phyloP scores from a whole-genome alignment of 37 sponge, comb jelly and placozoan species.

The Hexactinellida sp. region DNA sequence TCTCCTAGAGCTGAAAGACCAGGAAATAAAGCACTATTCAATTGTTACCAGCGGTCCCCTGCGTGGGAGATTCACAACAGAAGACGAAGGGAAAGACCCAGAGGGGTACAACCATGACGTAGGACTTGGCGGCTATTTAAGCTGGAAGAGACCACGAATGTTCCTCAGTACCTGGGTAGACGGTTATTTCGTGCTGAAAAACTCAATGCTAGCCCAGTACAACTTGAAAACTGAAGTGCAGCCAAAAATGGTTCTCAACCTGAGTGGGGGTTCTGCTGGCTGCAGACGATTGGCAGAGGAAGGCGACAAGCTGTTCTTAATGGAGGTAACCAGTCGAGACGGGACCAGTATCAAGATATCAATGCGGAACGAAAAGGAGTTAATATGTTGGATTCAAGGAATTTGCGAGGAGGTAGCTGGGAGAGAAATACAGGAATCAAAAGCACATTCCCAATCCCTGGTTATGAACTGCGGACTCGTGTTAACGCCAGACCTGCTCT shows the following conservation, averaged over 20 bases:
- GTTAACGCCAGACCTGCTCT: background rate
- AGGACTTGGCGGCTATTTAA: background rate
- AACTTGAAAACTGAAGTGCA: background rate
- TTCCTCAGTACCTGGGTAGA: background rate
- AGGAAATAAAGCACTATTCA: background rate
- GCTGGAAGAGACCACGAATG: background rate
- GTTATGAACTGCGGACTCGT: background rate
- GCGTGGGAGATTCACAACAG: background rate
- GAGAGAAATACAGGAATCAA: background rate
- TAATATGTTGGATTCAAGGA: conserved; percentile 2
- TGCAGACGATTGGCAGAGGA: background rate
- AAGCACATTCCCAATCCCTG: conserved; percentile 1
- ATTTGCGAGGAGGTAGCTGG: background rate
- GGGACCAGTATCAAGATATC: background rate
- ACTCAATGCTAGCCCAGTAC: background rate
- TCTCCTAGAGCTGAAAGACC: background rate
- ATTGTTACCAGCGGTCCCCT: background rate
- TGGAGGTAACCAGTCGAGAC: background rate
- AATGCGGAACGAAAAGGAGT: background rate
- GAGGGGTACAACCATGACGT: background rate
- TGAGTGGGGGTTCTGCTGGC: background rate
- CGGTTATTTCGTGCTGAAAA: background rate
- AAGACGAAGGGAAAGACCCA: background rate
- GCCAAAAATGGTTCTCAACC: background rate
- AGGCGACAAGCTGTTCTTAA: background rate